Evolutionary conservation across 2,113 vertebrate species (phyloP), one percentile per base, ranked within the genome.

Genomic region (Melospiza georgiana): DNA sequence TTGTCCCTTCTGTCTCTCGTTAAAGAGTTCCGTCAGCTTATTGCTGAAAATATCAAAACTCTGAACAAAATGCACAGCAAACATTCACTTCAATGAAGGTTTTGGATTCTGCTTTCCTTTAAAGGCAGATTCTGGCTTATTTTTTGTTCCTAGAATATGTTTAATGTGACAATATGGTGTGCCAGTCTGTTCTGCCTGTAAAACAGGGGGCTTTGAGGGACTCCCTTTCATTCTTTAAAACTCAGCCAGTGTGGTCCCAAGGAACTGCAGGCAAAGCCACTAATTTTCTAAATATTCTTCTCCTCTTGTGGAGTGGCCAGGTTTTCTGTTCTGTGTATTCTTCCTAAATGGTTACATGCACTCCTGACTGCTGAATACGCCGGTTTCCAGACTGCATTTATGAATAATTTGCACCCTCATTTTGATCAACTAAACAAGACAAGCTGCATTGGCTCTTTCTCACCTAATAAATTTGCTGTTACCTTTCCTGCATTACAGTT

Each of bases 1-100:
- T 57, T 77, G 57, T 68, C 66, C 91, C 90, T 95, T 79, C 69
- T 90, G 87, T 75, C 69, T 93, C 89, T 96, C 1, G 5, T 78
- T 88, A 93, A 90, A 90, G 72, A 93, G 43, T 74, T 94, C 84
- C 73, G 3, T 81, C 69, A 89, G 76, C 63, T 94, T 93, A 92
- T 74, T 84, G 68, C 92, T 94, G 92, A 93, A 95, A 97, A 95
- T 93, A 96, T 55, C 94, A 95, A 91, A 95, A 95, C 84, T 94
- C 89, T 46, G 24, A 89, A 93, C 21, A 58, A 96, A 96, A 95
- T 76, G 77, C 91, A 94, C 67, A 94, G 87, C 91, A 95, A 94
- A 87, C 94, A 96, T 79, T 89, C 72, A 73, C 71, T 96, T 93
- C 63, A 85, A 25, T 37, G 74, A 91, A 67, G 63, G 85, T 76